Conservation (phyloP, 2,797 vertebrate genomes). For the Mastacembelus armatus region DNA sequence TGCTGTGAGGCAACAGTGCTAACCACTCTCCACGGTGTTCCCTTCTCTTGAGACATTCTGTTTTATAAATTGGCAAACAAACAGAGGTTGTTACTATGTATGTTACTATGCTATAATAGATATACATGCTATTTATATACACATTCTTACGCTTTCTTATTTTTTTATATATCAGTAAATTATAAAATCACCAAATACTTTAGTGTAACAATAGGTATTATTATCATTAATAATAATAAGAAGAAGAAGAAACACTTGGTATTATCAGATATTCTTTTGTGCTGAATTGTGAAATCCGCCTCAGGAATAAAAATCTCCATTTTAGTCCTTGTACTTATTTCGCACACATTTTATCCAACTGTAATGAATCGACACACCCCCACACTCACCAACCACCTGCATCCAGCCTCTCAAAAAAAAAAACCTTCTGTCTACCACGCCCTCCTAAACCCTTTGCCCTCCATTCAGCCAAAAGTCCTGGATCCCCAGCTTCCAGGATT, state of each 20-base stretch:
- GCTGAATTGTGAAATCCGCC: neutral
- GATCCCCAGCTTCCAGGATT: slow-evolving; percentile 40
- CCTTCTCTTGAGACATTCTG: too few relatives aligned
- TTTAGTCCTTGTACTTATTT: neutral
- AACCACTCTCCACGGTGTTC: too few relatives aligned
- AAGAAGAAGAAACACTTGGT: too few relatives aligned
- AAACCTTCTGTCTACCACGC: slow-evolving; percentile 29
- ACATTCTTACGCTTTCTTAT: too few relatives aligned
- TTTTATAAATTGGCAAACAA: too few relatives aligned
- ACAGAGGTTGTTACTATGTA: too few relatives aligned
- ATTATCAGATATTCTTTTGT: neutral
- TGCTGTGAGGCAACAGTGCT: too few relatives aligned
- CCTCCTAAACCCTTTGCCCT: slow-evolving; percentile 37
- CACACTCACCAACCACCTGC: slow-evolving; percentile 13
- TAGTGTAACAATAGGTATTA: neutral
- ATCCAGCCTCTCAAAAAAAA: slow-evolving; percentile 12
- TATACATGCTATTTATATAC: too few relatives aligned
- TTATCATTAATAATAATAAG: too few relatives aligned
- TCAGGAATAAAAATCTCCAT: slow-evolving; percentile 24
- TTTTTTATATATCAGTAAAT: too few relatives aligned
- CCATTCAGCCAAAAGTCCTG: slow-evolving; percentile 38
- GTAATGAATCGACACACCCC: neutral
- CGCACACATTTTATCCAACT: slow-evolving; percentile 6
- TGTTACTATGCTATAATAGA: too few relatives aligned
- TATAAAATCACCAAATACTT: too few relatives aligned